phyloP scores from a whole-genome alignment of 2,888 invertebrate genomes.

The Eupithecia subumbrata region DNA sequence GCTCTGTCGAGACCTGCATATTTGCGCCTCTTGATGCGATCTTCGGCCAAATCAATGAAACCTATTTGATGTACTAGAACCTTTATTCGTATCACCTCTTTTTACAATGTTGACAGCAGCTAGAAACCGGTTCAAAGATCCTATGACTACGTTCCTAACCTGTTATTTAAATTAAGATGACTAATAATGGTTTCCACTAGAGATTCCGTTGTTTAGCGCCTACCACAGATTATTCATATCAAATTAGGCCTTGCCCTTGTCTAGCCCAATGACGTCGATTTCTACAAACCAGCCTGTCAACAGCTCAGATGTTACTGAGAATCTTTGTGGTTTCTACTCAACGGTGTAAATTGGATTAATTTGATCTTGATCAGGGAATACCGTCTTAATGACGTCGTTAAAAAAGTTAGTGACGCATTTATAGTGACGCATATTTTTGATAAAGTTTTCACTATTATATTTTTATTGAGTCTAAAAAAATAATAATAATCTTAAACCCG shows the following conservation, averaged over 20 bases:
- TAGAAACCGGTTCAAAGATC: neutral
- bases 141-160: no score
- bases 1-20: no score
- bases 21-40: no score
- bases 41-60: no score
- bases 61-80: no score
- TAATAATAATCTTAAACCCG: neutral
- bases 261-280: neutral
- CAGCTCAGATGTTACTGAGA: neutral
- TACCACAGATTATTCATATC: neutral
- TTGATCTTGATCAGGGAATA: neutral
- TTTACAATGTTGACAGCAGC: no score
- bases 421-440: neutral
- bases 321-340: constrained; percentile 3
- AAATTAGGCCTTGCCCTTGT: neutral
- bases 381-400: neutral
- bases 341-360: neutral
- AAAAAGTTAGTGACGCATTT: neutral
- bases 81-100: no score
- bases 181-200: neutral
- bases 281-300: neutral
- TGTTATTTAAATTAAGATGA: neutral
- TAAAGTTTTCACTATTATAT: neutral
- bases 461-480: neutral
- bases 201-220: neutral